Base-by-base conservation (phyloP, 2,113 vertebrate species). In the Actenoides hombroni region DNA sequence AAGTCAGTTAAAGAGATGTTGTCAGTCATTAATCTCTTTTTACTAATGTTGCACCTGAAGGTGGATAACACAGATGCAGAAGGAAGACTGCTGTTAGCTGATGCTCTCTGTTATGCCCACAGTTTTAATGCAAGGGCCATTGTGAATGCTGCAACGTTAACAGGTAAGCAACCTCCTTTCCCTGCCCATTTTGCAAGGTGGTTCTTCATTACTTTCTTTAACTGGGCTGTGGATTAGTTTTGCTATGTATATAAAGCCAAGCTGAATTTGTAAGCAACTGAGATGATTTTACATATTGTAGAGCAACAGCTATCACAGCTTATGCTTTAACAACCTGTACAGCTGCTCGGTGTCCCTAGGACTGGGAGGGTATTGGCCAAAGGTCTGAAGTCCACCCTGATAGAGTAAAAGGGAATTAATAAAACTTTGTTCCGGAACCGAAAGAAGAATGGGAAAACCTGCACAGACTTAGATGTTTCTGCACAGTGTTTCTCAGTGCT, bases 61-160 rank as follows among this genome's bases (percentile, higher is more conserved):
- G 98, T 99, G 42, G 99, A 99, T 96, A 99, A 99, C 92, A 99
- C 99, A 2, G 99, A 99, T 83, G 99, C 99, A 4, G 99, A 99
- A 92, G 99, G 99, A 64, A 98, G 99, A 35, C 97, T 99, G 79
- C 96, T 99, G 77, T 97, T 99, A 37, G 99, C 99, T 4, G 99
- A 99, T 33, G 99, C 99, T 0, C 99, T 99, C 57, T 99, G 98
- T 91, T 99, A 99, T 0, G 99, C 99, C 19, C 99, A 99, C 91
- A 98, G 25, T 68, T 99, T 99, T 94, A 98, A 99, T 46, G 98
- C 99, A 39, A 98, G 97, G 96, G 98, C 98, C 71, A 98, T 99
- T 68, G 97, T 99, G 86, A 99, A 99, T 75, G 99, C 98, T 17
- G 99, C 99, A 63, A 99, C 99, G 3, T 95, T 99, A 61, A 99